These are phyloP conservation scores for Coptodon rendalli DNA, from an alignment of 2,113 vertebrate genomes.

Conservation along the genomic window DNA sequence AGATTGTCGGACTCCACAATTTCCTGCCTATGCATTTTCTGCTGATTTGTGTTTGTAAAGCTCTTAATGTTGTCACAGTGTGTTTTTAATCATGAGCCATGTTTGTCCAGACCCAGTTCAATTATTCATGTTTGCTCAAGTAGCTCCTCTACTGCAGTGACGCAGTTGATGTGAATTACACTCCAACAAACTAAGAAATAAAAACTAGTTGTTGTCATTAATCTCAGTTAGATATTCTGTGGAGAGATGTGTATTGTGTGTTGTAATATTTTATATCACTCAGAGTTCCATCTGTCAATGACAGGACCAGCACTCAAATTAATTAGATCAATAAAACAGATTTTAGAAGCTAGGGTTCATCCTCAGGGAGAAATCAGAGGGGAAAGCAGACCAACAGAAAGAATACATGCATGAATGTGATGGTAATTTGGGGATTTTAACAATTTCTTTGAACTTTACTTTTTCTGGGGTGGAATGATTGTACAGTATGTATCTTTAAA, in stretches of 20 bases:
- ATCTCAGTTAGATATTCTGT: neutral
- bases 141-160: neutral
- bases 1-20: neutral
- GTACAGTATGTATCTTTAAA: neutral
- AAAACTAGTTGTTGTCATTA: neutral
- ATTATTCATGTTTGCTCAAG: constrained; percentile 38
- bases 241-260: neutral
- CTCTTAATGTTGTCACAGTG: constrained; percentile 19
- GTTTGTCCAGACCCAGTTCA: constrained; percentile 40
- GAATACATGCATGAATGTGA: neutral
- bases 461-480: neutral
- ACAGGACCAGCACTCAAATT: neutral
- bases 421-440: neutral
- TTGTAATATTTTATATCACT: neutral
- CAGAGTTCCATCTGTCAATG: neutral
- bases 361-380: neutral
- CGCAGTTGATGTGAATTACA: neutral
- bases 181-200: neutral
- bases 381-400: neutral
- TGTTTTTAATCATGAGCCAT: constrained; percentile 26
- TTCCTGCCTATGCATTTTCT: neutral
- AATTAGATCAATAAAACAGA: neutral
- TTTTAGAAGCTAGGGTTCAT: neutral
- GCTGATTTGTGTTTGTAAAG: neutral
- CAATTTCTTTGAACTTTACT: neutral